phyloP scores from a whole-genome alignment of 2,888 invertebrate species.

The Netelia inedita region DNA sequence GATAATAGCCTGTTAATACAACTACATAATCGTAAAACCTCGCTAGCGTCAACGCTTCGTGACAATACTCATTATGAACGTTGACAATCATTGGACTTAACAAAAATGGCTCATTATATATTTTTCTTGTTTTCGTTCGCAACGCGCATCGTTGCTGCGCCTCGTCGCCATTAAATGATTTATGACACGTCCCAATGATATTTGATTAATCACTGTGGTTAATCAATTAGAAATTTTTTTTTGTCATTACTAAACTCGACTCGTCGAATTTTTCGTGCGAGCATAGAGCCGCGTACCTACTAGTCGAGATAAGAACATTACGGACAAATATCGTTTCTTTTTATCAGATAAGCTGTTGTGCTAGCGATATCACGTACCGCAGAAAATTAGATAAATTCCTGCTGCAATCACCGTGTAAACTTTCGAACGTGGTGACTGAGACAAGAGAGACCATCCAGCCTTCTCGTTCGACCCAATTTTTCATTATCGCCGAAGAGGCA shows the following conservation, averaged over 20 bases:
- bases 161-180: no score
- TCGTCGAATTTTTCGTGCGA: conserved; percentile 19
- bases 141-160: background rate
- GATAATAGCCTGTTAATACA: conserved; percentile 42
- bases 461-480: conserved; percentile 20
- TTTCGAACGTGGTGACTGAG: conserved; percentile 44
- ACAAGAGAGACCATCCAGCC: background rate
- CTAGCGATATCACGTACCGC: conserved; percentile 54
- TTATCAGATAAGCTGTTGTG: conserved; percentile 64
- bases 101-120: background rate
- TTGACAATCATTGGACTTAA: conserved; percentile 16
- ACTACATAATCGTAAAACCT: conserved; percentile 13
- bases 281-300: conserved; percentile 1
- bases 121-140: no score
- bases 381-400: conserved; percentile 64
- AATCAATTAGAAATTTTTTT: no score
- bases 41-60: background rate
- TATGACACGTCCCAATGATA: no score
- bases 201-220: no score
- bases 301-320: conserved; percentile 50
- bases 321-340: conserved; percentile 54
- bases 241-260: background rate
- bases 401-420: conserved; percentile 63
- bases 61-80: conserved; percentile 11
- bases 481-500: conserved; percentile 45